Percentiles rank a stretch among this genome's conserved stretches.
Conservation (phyloP, 2,113 vertebrate species). For the Catharus minimus region DNA sequence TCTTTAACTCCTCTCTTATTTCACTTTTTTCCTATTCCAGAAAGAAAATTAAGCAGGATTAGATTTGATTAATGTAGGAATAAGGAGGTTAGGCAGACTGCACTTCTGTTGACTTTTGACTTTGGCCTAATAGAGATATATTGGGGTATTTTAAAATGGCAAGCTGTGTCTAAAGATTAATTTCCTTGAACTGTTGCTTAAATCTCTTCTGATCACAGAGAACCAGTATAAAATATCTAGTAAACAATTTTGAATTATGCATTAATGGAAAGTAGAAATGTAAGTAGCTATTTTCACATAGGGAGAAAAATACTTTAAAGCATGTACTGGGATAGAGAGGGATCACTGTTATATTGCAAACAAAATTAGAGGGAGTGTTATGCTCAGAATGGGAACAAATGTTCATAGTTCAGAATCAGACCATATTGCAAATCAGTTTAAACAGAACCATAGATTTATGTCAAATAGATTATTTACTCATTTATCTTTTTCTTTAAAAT, state of each 20-base stretch:
- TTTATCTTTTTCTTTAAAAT: not conserved
- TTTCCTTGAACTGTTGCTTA: constrained; percentile 22
- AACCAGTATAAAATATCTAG: not conserved
- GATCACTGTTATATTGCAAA: not conserved
- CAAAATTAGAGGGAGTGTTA: not conserved
- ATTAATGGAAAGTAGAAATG: not conserved
- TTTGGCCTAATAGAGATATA: constrained; percentile 56
- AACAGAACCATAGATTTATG: not conserved
- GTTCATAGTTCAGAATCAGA: not conserved
- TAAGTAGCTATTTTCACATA: not conserved
- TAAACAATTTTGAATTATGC: not conserved
- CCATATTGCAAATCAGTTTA: not conserved
- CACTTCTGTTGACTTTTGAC: constrained; percentile 61
- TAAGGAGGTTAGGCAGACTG: constrained; percentile 43
- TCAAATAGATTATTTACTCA: not conserved
- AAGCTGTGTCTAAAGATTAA: constrained; percentile 31
- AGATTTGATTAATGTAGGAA: constrained; percentile 49
- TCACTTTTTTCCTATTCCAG: constrained; percentile 35
- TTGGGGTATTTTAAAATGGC: constrained; percentile 24
- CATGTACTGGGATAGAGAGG: not conserved
- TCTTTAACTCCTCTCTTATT: not conserved
- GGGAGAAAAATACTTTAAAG: not conserved
- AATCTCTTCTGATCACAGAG: not conserved
- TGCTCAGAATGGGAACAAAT: not conserved
- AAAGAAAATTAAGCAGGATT: constrained; percentile 9